phyloP scores from a whole-genome alignment of 2,888 invertebrate species.

The Drosophila longiperda region DNA sequence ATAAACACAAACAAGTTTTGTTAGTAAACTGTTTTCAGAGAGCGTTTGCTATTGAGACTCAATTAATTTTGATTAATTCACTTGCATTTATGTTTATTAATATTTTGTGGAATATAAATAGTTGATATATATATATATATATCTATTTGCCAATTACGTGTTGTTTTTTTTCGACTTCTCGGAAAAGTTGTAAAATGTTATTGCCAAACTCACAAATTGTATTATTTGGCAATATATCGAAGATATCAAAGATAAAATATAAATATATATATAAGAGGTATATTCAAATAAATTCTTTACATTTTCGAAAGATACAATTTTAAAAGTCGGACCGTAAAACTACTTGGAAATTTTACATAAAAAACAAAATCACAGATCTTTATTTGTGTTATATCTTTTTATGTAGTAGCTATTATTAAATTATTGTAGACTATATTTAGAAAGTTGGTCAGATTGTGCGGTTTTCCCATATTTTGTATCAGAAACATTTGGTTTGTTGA shows the following conservation, averaged over 20 bases:
- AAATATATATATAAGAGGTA: background rate
- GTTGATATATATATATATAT: background rate
- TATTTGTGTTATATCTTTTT: background rate
- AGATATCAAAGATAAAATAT: background rate
- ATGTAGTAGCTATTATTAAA: background rate
- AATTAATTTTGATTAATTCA: background rate
- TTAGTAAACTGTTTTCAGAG: background rate
- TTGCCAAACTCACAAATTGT: background rate
- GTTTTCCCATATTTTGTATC: background rate
- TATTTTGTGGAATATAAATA: background rate
- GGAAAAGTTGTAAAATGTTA: background rate
- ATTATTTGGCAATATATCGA: background rate
- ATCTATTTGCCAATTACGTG: background rate
- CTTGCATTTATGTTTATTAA: background rate
- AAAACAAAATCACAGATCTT: background rate
- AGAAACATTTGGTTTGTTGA: conserved; percentile 1
- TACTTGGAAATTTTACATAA: background rate
- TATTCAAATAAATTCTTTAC: background rate
- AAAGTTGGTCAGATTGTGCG: background rate
- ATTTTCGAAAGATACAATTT: background rate
- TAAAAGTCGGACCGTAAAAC: background rate
- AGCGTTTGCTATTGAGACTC: background rate
- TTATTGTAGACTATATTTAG: background rate
- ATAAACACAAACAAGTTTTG: background rate
- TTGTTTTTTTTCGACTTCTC: background rate